Conservation (phyloP, 2,888 invertebrate species). For the Plebejus anna region DNA sequence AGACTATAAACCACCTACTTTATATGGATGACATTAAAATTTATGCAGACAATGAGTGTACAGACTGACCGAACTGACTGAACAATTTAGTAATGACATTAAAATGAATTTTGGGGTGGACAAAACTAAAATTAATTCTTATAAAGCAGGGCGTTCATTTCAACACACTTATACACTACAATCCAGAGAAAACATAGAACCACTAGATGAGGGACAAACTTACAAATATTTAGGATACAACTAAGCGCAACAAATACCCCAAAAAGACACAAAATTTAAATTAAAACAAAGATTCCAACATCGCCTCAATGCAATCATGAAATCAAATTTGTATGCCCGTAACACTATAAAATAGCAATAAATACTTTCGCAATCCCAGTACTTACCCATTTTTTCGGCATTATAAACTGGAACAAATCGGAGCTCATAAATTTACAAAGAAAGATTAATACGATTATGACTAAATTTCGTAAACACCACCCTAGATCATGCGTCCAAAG, state of each 20-base stretch:
- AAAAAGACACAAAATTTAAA: slow-evolving; percentile 29
- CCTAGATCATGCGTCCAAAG: slow-evolving; percentile 30
- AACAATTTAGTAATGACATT: slow-evolving; percentile 32
- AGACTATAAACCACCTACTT: slow-evolving; percentile 28
- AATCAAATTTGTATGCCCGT: slow-evolving; percentile 25
- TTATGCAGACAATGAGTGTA: slow-evolving; percentile 29
- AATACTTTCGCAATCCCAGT: slow-evolving; percentile 37
- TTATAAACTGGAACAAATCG: slow-evolving; percentile 37
- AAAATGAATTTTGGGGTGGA: slow-evolving; percentile 37
- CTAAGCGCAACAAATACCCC: not conserved
- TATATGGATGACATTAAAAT: slow-evolving; percentile 34
- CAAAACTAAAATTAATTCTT: slow-evolving; percentile 33
- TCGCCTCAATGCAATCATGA: slow-evolving; percentile 28
- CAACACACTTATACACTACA: slow-evolving; percentile 24
- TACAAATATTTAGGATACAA: slow-evolving; percentile 33
- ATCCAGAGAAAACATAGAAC: slow-evolving; percentile 30
- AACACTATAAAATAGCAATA: slow-evolving; percentile 32
- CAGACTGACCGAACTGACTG: slow-evolving; percentile 15
- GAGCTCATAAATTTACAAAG: slow-evolving; percentile 27
- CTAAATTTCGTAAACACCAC: slow-evolving; percentile 37
- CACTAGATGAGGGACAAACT: slow-evolving; percentile 29
- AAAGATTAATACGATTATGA: slow-evolving; percentile 25
- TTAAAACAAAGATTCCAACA: slow-evolving; percentile 14
- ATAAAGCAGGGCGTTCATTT: slow-evolving; percentile 31
- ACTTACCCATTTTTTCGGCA: slow-evolving; percentile 37